Evolutionary conservation across 2,888 invertebrate species (phyloP).

Genomic region (Smittia sp.): DNA sequence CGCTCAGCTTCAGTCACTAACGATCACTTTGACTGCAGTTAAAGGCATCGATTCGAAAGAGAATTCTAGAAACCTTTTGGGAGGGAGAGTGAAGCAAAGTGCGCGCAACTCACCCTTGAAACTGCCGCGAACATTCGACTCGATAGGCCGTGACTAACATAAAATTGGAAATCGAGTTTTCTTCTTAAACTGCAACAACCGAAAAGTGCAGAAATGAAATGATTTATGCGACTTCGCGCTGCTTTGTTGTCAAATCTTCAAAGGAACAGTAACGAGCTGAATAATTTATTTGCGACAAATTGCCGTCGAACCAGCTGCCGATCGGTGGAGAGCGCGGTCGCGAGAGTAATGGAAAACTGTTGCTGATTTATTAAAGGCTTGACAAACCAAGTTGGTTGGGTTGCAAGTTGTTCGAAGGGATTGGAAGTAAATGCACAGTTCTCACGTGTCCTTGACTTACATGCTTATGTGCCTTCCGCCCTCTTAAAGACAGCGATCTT

Average conservation of each 20-base stretch:
- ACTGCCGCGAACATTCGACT: not conserved
- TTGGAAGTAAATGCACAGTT: no score
- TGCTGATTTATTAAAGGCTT: no score
- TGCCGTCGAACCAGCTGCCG: not conserved
- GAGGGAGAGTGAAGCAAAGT: not conserved
- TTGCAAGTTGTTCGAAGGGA: no score
- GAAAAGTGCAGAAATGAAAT: not conserved
- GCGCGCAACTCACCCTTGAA: conserved; percentile 18
- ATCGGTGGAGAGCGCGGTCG: no score
- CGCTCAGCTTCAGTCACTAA: no score
- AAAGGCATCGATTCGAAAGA: not conserved
- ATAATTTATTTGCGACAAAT: conserved; percentile 22
- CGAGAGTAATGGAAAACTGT: no score
- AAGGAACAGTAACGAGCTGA: not conserved
- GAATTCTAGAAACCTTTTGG: not conserved
- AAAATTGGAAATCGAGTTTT: conserved; percentile 19
- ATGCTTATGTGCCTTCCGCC: no score
- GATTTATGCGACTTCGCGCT: not conserved
- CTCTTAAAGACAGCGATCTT: no score
- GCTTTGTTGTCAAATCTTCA: not conserved
- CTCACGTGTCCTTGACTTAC: no score
- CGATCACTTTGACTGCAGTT: no score
- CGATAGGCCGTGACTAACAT: conserved; percentile 31
- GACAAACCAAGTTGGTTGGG: no score
- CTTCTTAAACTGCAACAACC: not conserved